Evolutionary conservation across 2,888 invertebrate genomes (phyloP).

Genomic region (Pyralis farinalis): DNA sequence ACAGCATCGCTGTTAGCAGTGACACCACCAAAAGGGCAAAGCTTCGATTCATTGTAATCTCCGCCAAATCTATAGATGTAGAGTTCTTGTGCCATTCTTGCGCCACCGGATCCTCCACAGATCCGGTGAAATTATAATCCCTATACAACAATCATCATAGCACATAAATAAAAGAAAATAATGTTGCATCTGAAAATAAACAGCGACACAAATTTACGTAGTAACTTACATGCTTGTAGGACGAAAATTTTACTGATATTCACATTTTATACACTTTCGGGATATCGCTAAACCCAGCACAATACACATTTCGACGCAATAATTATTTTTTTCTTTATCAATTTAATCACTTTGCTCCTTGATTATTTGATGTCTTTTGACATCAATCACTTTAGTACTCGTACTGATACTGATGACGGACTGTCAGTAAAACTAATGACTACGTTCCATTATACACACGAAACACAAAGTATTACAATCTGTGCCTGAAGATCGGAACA

Average conservation of each 20-base stretch:
- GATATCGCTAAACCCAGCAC: slow-evolving; percentile 27
- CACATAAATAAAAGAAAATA: neutral
- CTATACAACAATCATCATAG: slow-evolving; percentile 36
- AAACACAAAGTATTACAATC: no score
- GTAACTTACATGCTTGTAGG: slow-evolving; percentile 53
- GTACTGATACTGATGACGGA: no score
- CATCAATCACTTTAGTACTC: no score
- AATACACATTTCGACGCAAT: slow-evolving; percentile 11
- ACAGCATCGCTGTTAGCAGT: slow-evolving; percentile 90
- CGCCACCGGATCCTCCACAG: slow-evolving; percentile 54
- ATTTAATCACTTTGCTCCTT: slow-evolving; percentile 3
- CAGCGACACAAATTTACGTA: slow-evolving; percentile 40
- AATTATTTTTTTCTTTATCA: slow-evolving; percentile 3
- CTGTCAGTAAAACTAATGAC: no score
- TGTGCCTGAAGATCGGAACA: no score
- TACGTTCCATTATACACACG: no score
- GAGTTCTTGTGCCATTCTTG: slow-evolving; percentile 83
- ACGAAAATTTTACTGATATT: slow-evolving; percentile 34
- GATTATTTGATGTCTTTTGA: slow-evolving; percentile 5
- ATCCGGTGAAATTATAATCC: slow-evolving; percentile 51
- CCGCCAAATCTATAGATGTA: slow-evolving; percentile 81
- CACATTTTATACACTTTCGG: slow-evolving; percentile 48
- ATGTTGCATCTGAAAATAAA: slow-evolving; percentile 22
- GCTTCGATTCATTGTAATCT: slow-evolving; percentile 89
- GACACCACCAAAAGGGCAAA: slow-evolving; percentile 89